These are phyloP conservation scores for Thalassoma bifasciatum DNA, from an alignment of 2,113 vertebrate genomes.

Conservation along the genomic window DNA sequence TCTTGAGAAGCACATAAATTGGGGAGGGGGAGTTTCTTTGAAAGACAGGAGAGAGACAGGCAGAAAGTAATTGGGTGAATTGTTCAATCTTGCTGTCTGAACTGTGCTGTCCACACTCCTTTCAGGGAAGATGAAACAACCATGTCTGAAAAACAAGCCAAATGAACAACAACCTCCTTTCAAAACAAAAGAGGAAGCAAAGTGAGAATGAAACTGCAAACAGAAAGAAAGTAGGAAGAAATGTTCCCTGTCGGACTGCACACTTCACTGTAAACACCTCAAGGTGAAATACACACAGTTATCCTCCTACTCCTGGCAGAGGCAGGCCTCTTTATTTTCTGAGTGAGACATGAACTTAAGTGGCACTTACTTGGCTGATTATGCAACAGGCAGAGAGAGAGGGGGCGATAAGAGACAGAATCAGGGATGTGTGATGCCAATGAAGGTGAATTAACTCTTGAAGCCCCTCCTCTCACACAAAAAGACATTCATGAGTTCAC, in stretches of 20 bases:
- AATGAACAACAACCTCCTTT: neutral
- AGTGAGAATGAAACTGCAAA: slow-evolving; percentile 14
- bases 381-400: slow-evolving; percentile 20
- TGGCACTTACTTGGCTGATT: slow-evolving; percentile 48
- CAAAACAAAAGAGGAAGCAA: slow-evolving; percentile 10
- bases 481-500: neutral
- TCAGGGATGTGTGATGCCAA: neutral
- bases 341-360: slow-evolving; percentile 33
- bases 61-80: slow-evolving; percentile 1
- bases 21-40: neutral
- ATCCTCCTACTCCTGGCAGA: slow-evolving; percentile 41
- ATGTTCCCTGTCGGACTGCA: slow-evolving; percentile 18
- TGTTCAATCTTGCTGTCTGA: slow-evolving; percentile 8
- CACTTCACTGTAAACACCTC: slow-evolving; percentile 37
- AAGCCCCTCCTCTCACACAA: neutral
- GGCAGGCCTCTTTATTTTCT: slow-evolving; percentile 31
- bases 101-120: neutral
- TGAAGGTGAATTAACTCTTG: no score
- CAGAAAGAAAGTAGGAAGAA: slow-evolving; percentile 26
- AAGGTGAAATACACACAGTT: slow-evolving; percentile 44
- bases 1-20: slow-evolving; percentile 23
- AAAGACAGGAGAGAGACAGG: neutral
- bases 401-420: neutral
- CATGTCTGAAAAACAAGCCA: slow-evolving; percentile 1
- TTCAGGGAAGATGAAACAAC: neutral